Percentiles rank a stretch among this genome's conserved stretches.
phyloP scores from a whole-genome alignment of 2,888 invertebrate genomes.

The Cyclophora albipunctata region DNA sequence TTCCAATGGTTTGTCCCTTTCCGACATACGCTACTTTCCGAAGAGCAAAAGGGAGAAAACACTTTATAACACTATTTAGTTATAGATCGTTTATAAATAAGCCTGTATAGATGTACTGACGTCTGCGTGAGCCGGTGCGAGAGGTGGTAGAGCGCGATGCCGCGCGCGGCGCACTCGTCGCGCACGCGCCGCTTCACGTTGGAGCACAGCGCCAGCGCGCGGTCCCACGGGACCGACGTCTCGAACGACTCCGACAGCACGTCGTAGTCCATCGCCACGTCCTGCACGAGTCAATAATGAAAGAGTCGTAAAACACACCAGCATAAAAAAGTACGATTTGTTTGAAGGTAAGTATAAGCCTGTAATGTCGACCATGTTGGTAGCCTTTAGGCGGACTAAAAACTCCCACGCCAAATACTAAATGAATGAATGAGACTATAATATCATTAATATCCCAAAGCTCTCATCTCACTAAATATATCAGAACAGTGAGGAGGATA shows the following conservation, averaged over 20 bases:
- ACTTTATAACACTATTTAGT: no score
- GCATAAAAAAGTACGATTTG: neutral
- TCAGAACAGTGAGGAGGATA: no score
- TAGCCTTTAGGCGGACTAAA: no score
- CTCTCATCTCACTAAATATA: no score
- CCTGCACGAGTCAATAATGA: constrained; percentile 71
- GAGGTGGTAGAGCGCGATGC: constrained; percentile 79
- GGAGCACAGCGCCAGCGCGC: constrained; percentile 85
- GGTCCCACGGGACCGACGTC: constrained; percentile 98
- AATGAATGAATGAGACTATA: no score
- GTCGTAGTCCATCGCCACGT: constrained; percentile 90
- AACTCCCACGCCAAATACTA: no score
- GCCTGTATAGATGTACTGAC: constrained; percentile 25
- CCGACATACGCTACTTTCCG: no score
- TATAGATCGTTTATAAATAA: neutral
- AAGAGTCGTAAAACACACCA: neutral
- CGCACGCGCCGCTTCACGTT: constrained; percentile 91
- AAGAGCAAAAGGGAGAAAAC: no score
- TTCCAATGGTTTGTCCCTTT: no score
- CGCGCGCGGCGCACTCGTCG: constrained; percentile 75
- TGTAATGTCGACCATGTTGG: no score
- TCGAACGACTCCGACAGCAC: constrained; percentile 98
- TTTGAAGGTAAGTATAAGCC: no score
- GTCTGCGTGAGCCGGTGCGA: constrained; percentile 95
- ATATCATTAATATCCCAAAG: no score